A percentile compares a stretch with the other conserved stretches of the same genome.
Conservation (phyloP, 2,113 vertebrate species). For the Piaya cayana region DNA sequence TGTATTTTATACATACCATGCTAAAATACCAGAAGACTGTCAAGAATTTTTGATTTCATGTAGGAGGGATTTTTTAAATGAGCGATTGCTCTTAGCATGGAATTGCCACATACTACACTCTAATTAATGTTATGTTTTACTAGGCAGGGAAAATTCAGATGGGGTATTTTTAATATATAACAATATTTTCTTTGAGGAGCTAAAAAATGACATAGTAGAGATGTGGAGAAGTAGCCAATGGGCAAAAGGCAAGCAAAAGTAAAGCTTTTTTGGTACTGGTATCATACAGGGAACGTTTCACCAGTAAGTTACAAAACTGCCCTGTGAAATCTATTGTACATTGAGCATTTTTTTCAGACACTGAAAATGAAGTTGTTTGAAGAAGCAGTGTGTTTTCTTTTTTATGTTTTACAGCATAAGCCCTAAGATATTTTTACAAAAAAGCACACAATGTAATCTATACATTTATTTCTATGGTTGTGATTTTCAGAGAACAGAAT, state of each 20-base stretch:
- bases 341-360: slow-evolving; percentile 2
- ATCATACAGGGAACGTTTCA: slow-evolving; percentile 59
- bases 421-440: background rate
- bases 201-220: background rate
- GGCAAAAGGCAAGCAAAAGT: slow-evolving; percentile 36
- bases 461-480: background rate
- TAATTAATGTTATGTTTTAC: background rate
- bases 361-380: slow-evolving; percentile 44
- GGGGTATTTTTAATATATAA: background rate
- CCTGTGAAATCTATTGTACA: slow-evolving; percentile 47
- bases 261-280: slow-evolving; percentile 13
- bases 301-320: slow-evolving; percentile 58
- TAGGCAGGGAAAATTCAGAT: background rate
- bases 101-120: background rate
- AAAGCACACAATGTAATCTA: background rate
- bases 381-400: background rate
- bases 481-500: background rate
- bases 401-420: background rate
- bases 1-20: background rate
- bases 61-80: background rate
- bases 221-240: slow-evolving; percentile 5
- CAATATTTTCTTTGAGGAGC: background rate
- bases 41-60: slow-evolving; percentile 21
- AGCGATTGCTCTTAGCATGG: background rate
- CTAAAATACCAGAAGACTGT: background rate